Base-by-base conservation (phyloP, 1,140 invertebrate genomes). In the Heliconius hermathena region DNA sequence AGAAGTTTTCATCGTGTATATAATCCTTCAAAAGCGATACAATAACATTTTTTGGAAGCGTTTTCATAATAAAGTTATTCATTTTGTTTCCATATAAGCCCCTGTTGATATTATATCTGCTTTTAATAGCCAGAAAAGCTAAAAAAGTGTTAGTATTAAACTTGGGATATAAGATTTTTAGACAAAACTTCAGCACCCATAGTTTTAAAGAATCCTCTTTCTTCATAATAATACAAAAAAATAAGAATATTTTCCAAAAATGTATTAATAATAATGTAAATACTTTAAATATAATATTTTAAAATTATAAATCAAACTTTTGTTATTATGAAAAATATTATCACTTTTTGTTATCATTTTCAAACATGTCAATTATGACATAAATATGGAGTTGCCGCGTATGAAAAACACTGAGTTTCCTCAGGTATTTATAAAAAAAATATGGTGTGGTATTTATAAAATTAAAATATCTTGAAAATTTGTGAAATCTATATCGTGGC, bases 81-180 rank as follows among this genome's bases (percentile, higher is more conserved):
- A 91, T 90, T 52, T 74, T 78, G 46, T 72, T 83, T 8, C 29
- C 70, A 49, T 46, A 76, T 54, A 79, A 71, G 76, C 70, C 86
- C 76, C 84, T 92, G 52, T 85, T 74, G 71, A 83, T 81, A 81
- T 85, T 85, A 82, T 92, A 88, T 83, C 91, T 90, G 81, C 88
- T 92, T 81, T 93, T 94, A 83, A 94, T 91, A 74, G 90, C 87
- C 38, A 94, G 86, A 79, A 88, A 94, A 73, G 92, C 89, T 13
- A 93, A 86, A 82, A 94, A 93, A 54, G 81, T 82, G 70, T 89
- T 86, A 54, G 79, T 84, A 83, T 94, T 93, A 86, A 89, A 91
- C 83, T 94, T 94, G 88, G 93, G 93, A 89, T 92, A 94, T 52
- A 91, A 80, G 72, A 94, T 57, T 91, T 90, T 93, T 78, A 94